Evolutionary conservation across 53 echinoderm and acorn worm genomes (phyloP).

Genomic region (Glandiceps talaboti): DNA sequence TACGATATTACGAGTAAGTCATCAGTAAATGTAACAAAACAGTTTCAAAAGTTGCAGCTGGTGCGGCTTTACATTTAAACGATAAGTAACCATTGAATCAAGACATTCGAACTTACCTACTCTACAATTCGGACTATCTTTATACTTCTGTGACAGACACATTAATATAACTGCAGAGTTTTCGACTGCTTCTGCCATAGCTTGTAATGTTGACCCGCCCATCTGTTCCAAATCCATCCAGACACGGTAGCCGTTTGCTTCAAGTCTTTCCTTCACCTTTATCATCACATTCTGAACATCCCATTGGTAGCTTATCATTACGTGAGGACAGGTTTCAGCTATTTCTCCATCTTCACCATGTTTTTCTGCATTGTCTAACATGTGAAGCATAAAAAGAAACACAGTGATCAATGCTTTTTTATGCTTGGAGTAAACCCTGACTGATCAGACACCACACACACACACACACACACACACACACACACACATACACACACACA

Average conservation of each 20-base stretch:
- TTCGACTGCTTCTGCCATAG: conserved; percentile 97
- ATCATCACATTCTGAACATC: conserved; percentile 61
- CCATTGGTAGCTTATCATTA: conserved; percentile 99
- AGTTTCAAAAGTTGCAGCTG: no score
- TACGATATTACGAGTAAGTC: no score
- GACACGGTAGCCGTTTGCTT: conserved; percentile 70
- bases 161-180: conserved; percentile 60
- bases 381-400: no score
- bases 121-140: conserved; percentile 90
- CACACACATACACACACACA: no score
- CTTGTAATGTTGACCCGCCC: conserved; percentile 86
- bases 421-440: no score
- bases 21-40: no score
- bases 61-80: no score
- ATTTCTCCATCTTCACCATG: background rate
- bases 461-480: no score
- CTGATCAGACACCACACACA: no score
- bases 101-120: conserved; percentile 39
- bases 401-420: no score
- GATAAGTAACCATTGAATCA: no score
- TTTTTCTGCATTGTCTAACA: background rate
- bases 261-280: conserved; percentile 53
- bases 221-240: conserved; percentile 95
- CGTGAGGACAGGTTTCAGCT: conserved; percentile 21
- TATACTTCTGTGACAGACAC: conserved; percentile 87